Conservation (phyloP, 2,888 invertebrate genomes). For the Platycheirus albimanus region DNA sequence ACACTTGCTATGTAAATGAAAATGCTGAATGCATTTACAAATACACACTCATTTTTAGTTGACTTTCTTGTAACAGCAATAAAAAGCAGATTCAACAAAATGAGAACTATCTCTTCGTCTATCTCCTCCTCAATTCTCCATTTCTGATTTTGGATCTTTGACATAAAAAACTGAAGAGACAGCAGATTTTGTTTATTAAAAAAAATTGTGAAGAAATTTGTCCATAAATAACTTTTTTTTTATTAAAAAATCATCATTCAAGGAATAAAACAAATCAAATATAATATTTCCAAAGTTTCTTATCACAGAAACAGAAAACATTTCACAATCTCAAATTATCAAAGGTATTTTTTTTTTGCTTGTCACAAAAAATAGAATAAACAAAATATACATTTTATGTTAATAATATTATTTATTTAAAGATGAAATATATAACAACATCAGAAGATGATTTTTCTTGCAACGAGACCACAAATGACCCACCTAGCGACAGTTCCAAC, state of each 20-base stretch:
- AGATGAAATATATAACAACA: slow-evolving; percentile 50
- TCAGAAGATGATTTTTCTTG: slow-evolving; percentile 38
- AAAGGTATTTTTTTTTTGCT: slow-evolving; percentile 6
- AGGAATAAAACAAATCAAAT: too few relatives aligned
- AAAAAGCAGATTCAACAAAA: neutral
- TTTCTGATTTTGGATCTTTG: slow-evolving; percentile 24
- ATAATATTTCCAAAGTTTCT: too few relatives aligned
- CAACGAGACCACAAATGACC: slow-evolving; percentile 18
- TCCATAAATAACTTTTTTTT: slow-evolving; percentile 4
- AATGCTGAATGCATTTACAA: slow-evolving; percentile 16
- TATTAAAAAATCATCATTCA: too few relatives aligned
- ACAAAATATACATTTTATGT: too few relatives aligned
- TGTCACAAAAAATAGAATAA: neutral
- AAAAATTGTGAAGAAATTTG: neutral
- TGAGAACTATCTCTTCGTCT: slow-evolving; percentile 27
- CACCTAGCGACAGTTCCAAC: slow-evolving; percentile 23
- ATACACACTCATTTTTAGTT: neutral
- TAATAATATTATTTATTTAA: neutral
- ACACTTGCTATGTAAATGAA: neutral
- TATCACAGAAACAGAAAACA: neutral
- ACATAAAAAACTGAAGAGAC: slow-evolving; percentile 43
- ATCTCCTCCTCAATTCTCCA: slow-evolving; percentile 17
- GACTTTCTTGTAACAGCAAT: neutral
- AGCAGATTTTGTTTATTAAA: slow-evolving; percentile 52
- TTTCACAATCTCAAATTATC: neutral